These are phyloP conservation scores for Apteryx owenii DNA, from an alignment of 2,113 vertebrate genomes.

Conservation along the genomic window DNA sequence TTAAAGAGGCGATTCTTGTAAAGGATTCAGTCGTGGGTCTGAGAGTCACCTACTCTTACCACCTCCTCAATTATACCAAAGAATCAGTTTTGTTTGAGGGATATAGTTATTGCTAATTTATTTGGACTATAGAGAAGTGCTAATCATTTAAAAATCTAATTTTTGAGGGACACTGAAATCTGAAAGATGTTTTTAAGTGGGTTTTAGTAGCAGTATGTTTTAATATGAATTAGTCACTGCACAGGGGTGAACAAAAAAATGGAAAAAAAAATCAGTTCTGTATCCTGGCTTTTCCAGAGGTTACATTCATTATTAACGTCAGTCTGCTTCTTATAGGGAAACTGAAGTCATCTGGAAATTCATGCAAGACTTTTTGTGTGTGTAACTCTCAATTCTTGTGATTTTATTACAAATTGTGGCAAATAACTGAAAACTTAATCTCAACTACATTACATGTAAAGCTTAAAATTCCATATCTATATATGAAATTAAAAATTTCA, in stretches of 20 bases:
- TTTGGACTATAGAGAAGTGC: not conserved
- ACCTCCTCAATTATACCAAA: not conserved
- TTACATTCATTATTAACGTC: not conserved
- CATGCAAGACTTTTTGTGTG: not conserved
- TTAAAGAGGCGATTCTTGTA: not conserved
- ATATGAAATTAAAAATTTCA: not conserved
- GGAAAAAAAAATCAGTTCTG: not conserved
- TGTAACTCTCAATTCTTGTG: not conserved
- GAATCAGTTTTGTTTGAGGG: not conserved
- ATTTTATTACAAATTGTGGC: not conserved
- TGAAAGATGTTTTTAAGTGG: not conserved
- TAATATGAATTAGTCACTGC: not conserved
- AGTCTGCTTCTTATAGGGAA: not conserved
- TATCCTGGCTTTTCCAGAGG: not conserved
- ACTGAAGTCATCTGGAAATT: not conserved
- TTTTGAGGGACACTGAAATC: not conserved
- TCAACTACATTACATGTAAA: not conserved
- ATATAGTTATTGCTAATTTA: not conserved
- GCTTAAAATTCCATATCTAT: not conserved
- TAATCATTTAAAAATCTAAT: not conserved
- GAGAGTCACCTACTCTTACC: not conserved
- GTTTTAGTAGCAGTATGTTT: not conserved
- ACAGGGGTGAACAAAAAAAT: not conserved
- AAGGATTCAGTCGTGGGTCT: not conserved
- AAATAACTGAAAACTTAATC: not conserved